These are phyloP conservation scores for Poeciliopsis prolifica DNA, from an alignment of 2,113 vertebrate genomes.

Conservation along the genomic window DNA sequence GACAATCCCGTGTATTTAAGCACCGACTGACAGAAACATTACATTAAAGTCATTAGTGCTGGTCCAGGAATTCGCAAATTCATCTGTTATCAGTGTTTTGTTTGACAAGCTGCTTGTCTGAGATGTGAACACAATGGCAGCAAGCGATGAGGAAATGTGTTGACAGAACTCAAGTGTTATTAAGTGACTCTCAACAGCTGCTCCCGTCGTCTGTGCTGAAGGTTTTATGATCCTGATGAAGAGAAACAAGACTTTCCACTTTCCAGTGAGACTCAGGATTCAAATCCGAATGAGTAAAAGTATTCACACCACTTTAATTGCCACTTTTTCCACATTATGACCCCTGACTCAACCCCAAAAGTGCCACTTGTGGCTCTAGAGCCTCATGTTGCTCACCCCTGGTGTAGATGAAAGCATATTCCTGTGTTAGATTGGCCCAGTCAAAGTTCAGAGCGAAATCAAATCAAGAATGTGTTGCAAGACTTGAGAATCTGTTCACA, in stretches of 20 bases:
- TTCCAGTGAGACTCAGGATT: neutral
- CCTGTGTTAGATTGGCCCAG: no score
- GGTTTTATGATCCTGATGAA: neutral
- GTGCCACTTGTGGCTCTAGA: no score
- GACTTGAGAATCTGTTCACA: no score
- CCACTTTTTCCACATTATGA: neutral
- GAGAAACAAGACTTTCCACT: neutral
- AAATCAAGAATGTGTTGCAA: no score
- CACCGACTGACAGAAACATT: neutral
- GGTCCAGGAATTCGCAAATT: neutral
- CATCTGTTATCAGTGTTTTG: conserved; percentile 26
- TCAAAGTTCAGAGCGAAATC: no score
- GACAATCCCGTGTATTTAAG: neutral
- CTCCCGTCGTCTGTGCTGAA: neutral
- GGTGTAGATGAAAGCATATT: no score
- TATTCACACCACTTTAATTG: neutral
- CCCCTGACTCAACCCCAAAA: no score
- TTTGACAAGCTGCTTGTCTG: conserved; percentile 14
- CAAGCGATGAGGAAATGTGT: conserved; percentile 3
- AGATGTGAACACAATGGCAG: neutral
- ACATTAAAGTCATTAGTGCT: neutral
- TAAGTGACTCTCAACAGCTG: conserved; percentile 16
- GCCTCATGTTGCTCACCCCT: no score
- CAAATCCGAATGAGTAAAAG: neutral
- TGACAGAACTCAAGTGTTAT: conserved; percentile 7